Evolutionary conservation across 37 sponge, comb jelly and placozoan genomes (phyloP).

Genomic region (Halichondria panicea): DNA sequence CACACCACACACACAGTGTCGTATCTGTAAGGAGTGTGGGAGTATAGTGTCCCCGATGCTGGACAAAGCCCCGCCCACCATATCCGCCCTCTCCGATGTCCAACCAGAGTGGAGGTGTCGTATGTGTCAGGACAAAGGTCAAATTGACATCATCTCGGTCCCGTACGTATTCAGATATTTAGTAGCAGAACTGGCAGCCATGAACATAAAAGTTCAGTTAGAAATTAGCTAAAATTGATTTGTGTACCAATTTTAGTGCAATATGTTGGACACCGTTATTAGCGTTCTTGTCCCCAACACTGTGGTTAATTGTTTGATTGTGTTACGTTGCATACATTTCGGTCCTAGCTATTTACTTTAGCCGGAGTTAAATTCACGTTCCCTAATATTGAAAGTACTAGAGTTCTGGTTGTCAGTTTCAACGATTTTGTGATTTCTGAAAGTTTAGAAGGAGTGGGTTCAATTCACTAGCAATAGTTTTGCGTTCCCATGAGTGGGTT

Average conservation of each 20-base stretch:
- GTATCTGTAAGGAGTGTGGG: conserved; percentile 87
- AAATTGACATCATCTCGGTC: conserved; percentile 70
- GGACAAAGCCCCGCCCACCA: conserved; percentile 33
- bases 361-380: too few species aligned
- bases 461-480: too few species aligned
- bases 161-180: conserved; percentile 94
- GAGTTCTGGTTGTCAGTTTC: too few species aligned
- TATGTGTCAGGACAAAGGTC: conserved; percentile 56
- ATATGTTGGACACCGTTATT: too few species aligned
- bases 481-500: too few species aligned
- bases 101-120: conserved; percentile 66
- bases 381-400: too few species aligned
- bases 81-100: conserved; percentile 31
- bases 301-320: neutral
- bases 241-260: too few species aligned
- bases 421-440: too few species aligned
- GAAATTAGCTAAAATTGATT: neutral
- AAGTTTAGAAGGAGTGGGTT: too few species aligned
- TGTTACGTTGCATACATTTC: neutral
- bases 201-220: conserved; percentile 89
- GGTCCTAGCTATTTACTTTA: neutral
- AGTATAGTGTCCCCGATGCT: conserved; percentile 79
- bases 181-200: conserved; percentile 92
- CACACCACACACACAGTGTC: conserved; percentile 45
- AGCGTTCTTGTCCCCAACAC: too few species aligned